Base-by-base conservation (phyloP, 2,888 invertebrate species). In the Pediacus dermestoides region DNA sequence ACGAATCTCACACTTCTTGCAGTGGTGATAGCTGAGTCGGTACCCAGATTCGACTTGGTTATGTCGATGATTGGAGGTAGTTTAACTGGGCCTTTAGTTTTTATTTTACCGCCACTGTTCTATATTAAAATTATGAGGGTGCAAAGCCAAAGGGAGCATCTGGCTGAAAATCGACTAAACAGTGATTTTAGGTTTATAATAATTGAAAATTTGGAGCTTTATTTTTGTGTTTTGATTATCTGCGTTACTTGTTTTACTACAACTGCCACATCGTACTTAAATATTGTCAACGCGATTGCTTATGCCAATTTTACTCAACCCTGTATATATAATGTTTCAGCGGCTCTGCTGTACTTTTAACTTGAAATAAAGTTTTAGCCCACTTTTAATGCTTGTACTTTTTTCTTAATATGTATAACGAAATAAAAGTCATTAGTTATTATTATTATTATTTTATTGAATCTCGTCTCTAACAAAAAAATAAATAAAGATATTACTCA, bases 31-130 rank as follows among this genome's bases (percentile, higher is more conserved):
- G 89, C 86, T 0, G 88, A 89, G 67, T 77, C 85, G 0, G 81
- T 92, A 1, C 91, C 93, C 1, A 75, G 84, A 47, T 91, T 93
- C 61, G 90, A 91, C 56, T 72, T 89, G 11, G 84, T 92, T 7
- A 85, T 92, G 82, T 82, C 88, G 1, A 70, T 92, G 1, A 80
- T 92, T 6, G 92, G 93, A 1, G 90, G 89, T 2, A 84, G 88
- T 0, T 73, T 92, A 2, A 85, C 85, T 0, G 88, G 89, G 0
- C 86, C 91, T 0, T 68, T 91, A 7, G 84, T 90, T 55, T 92
- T 91, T 51, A 77, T 93, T 41, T 76, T 88, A 40, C 92, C 92
- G 0, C 87, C 91, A 0, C 53, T 91, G 25, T 80, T 92, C 58
- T 91, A 90, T 64, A 70, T 83, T 0, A 82, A 79, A 61, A 78